Base-by-base conservation (phyloP, 2,888 invertebrate species). In the Crocallis elinguaria region DNA sequence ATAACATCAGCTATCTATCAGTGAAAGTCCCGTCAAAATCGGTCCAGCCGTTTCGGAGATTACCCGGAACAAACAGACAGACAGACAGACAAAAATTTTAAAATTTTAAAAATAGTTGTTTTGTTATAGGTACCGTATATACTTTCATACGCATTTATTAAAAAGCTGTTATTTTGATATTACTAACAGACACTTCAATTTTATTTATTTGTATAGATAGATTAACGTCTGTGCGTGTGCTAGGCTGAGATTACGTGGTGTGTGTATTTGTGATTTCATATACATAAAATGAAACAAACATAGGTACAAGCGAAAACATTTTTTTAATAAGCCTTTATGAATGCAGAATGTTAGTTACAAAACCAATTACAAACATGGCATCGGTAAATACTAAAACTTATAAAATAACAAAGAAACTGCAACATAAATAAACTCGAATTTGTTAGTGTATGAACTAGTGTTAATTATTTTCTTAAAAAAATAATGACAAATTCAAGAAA, bases 331-430 rank as follows among this genome's bases (percentile, higher is more conserved):
- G 71, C 64, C 19, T n/a, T n/a, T n/a, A 23, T 35, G 56, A 56
- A 68, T 50, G n/a, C n/a, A n/a, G 57, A 64, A 60, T 61, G 73
- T 79, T 79, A 81, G 71, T 73, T 60, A 82, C 73, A 76, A 70
- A 60, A 64, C 64, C 57, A 62, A 30, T 50, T 46, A 49, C 59
- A 57, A 60, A 54, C 44, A 60, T 59, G 55, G 55, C 55, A 62
- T 75, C 75, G 71, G 68, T 77, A 76, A 69, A 63, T 56, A 43
- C 46, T 52, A 66, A 62, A 25, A 39, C 27, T 38, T 39, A 32
- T 9, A 44, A 17, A 38, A 37, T 30, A 21, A 43, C 46, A 45
- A 52, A 32, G 14, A 51, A 7, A 25, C 3, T 39, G 41, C 36
- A 48, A 50, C 19, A 37, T 41, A 53, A 44, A 45, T 42, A 19